Percentiles rank a stretch among this genome's conserved stretches.
Evolutionary conservation across 2,888 invertebrate species (phyloP).

Genomic region (Iselma pallidipennis): DNA sequence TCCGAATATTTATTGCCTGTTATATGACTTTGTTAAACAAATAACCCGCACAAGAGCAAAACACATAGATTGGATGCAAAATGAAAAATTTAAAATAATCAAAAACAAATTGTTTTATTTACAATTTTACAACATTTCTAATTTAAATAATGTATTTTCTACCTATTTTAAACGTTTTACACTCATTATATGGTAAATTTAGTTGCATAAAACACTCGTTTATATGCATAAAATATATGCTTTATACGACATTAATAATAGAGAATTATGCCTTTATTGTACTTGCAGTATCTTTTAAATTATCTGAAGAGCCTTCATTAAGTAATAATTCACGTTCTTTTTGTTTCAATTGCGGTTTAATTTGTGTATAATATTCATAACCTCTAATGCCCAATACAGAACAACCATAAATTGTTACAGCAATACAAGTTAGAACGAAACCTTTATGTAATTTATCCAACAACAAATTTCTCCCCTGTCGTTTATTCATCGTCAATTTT

Average conservation of each 20-base stretch:
- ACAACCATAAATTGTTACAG: constrained; percentile 60
- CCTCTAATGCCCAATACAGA: constrained; percentile 56
- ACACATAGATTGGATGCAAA: not conserved
- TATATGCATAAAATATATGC: too few species aligned
- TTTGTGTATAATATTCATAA: constrained; percentile 58
- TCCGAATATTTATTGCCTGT: not conserved
- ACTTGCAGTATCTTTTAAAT: constrained; percentile 50
- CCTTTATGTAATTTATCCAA: constrained; percentile 61
- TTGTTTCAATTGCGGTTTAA: constrained; percentile 56
- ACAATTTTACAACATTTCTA: not conserved
- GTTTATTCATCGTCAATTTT: constrained; percentile 51
- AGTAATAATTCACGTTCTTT: constrained; percentile 52
- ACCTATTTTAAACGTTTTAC: too few species aligned
- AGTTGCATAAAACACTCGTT: too few species aligned
- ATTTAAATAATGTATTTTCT: not conserved
- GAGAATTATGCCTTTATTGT: constrained; percentile 1
- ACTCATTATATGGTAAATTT: too few species aligned
- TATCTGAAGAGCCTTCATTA: constrained; percentile 55
- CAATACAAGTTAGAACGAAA: constrained; percentile 60
- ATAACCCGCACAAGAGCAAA: not conserved
- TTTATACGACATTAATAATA: not conserved
- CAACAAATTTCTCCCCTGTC: constrained; percentile 48
- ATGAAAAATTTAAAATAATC: too few species aligned
- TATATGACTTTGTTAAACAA: not conserved
- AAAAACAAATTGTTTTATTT: not conserved